A percentile compares a stretch with the other conserved stretches of the same genome.
These are phyloP conservation scores for Cyrtonyx montezumae DNA, from an alignment of 2,113 vertebrate genomes.

Conservation along the genomic window DNA sequence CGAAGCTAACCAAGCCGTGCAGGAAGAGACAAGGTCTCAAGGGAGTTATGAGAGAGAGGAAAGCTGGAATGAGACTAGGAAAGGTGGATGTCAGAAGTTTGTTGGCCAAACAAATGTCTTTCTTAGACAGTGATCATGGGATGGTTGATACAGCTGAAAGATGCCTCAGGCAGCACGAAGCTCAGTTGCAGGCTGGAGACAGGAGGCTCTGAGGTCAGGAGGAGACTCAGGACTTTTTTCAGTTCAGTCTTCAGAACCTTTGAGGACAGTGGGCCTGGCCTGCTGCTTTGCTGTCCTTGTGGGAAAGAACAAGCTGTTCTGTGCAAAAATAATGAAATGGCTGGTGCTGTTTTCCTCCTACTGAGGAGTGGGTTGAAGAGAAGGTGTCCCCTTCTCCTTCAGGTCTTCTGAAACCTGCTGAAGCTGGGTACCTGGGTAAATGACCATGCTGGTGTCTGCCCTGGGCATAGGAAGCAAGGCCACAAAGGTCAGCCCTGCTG, in stretches of 20 bases:
- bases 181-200: not conserved
- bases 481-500: not conserved
- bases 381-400: not conserved
- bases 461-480: not conserved
- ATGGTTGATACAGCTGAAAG: not conserved
- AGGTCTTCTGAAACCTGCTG: no score
- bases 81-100: not conserved
- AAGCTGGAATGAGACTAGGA: not conserved
- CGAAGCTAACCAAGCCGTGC: not conserved
- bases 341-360: not conserved
- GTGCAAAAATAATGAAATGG: not conserved
- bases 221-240: not conserved
- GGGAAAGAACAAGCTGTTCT: not conserved
- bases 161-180: not conserved
- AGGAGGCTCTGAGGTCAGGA: not conserved
- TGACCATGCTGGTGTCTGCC: not conserved
- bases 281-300: not conserved
- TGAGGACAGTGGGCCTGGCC: not conserved
- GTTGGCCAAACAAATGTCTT: not conserved
- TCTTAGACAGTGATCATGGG: not conserved
- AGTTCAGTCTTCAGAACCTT: not conserved
- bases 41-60: not conserved
- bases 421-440: not conserved
- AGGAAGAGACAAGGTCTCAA: not conserved
- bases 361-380: not conserved